Base-by-base conservation (phyloP, 2,888 invertebrate genomes). In the Endotricha flammealis region DNA sequence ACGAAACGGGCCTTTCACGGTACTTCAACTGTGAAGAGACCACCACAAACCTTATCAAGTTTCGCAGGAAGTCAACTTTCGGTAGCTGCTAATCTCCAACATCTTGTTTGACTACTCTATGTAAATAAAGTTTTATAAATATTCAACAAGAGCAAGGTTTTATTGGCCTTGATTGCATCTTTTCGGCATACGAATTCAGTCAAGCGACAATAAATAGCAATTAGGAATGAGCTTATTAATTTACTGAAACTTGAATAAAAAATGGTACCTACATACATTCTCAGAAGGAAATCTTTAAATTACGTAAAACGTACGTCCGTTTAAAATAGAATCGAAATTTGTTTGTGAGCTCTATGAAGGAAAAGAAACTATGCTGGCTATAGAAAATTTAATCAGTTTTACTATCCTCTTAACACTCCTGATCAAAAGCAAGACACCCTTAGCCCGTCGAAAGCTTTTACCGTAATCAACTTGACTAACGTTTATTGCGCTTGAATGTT, bases 401-500 rank as follows among this genome's bases (percentile, higher is more conserved):
- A 25, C 7, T 14, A 17, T 25, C 11, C 12, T 23, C 13, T 13
- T 7, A 28, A n/a, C 43, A 53, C 49, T 55, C 46, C 52, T 61
- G 38, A 41, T 35, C 36, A 31, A 38, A 53, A 41, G 31, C 38
- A 37, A 40, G 20, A 37, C 37, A 32, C 43, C 41, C 33, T 40
- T 36, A 20, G 38, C 38, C 46, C 47, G 28, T 56, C 41, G 48
- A 54, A 59, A 61, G 56, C 55, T 63, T 61, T 54, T 53, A 60
- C 46, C 44, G 46, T 57, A 55, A 59, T 53, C 59, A 50, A 48
- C 45, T 52, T 55, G 53, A 64, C 47, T 59, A 48, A 64, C 58
- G 46, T 63, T 64, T 63, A 64, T 63, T 49, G 52, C 41, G 35
- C 44, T 36, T 35, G 44, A 58, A 60, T 50, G 53, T 45, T 51